phyloP scores from a whole-genome alignment of 2,888 invertebrate species.

The Caprella mutica region DNA sequence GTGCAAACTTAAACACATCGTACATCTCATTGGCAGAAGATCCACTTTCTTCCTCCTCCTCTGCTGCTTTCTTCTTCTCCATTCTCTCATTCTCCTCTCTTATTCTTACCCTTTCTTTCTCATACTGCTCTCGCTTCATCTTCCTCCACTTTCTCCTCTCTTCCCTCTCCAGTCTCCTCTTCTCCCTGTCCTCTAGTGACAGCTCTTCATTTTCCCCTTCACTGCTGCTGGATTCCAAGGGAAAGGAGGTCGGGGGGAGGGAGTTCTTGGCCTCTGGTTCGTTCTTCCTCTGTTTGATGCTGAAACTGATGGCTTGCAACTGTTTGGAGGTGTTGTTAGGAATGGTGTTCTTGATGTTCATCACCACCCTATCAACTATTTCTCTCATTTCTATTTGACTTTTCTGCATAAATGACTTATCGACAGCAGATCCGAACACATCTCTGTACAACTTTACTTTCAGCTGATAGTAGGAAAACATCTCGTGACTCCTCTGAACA shows the following conservation, averaged over 20 bases:
- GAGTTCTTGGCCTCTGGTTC: slow-evolving; percentile 20
- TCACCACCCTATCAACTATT: too few relatives aligned
- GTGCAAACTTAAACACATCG: slow-evolving; percentile 33
- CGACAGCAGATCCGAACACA: too few relatives aligned
- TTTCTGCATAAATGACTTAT: too few relatives aligned
- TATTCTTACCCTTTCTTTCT: slow-evolving; percentile 6
- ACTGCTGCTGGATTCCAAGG: slow-evolving; percentile 27
- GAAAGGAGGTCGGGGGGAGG: slow-evolving; percentile 26
- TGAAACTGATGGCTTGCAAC: slow-evolving; percentile 24
- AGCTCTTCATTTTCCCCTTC: slow-evolving; percentile 26
- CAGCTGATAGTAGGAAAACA: neutral
- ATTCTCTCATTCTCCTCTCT: slow-evolving; percentile 16
- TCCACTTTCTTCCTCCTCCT: slow-evolving; percentile 21
- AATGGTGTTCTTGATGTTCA: too few relatives aligned
- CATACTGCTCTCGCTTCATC: slow-evolving; percentile 12
- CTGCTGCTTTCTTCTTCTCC: slow-evolving; percentile 14
- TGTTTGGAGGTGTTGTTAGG: too few relatives aligned
- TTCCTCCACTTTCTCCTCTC: slow-evolving; percentile 16
- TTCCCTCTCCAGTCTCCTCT: slow-evolving; percentile 17
- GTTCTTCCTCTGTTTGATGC: slow-evolving; percentile 20
- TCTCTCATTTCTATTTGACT: too few relatives aligned
- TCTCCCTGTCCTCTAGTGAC: slow-evolving; percentile 27
- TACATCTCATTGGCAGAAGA: slow-evolving; percentile 31
- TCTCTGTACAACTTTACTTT: neutral
- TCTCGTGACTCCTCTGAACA: neutral